A percentile compares a stretch with the other conserved stretches of the same genome.
Evolutionary conservation across 2,797 vertebrate genomes (phyloP).

Genomic region (Falco berigora): DNA sequence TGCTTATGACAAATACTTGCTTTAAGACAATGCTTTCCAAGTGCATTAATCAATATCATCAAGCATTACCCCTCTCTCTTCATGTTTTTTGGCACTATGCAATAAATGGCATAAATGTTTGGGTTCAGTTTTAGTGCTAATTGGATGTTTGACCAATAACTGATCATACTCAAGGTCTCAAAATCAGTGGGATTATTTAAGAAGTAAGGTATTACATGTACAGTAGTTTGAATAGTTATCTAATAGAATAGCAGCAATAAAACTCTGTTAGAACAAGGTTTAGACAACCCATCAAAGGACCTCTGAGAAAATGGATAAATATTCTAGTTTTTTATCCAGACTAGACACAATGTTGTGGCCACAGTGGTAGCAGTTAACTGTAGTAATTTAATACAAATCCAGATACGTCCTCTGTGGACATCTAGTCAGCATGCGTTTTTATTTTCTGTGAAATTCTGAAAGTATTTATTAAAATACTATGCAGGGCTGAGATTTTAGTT

Average conservation of each 20-base stretch:
- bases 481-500: not conserved
- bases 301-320: not conserved
- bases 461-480: not conserved
- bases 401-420: not conserved
- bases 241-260: not conserved
- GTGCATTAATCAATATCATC: not conserved
- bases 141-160: not conserved
- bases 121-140: not conserved
- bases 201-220: not conserved
- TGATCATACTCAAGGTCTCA: not conserved
- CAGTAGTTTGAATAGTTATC: not conserved
- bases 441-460: not conserved
- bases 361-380: not conserved
- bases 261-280: not conserved
- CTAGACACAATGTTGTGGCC: not conserved
- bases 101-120: not conserved
- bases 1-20: not conserved
- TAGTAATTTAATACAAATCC: not conserved
- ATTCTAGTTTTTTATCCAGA: not conserved
- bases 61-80: not conserved
- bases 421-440: not conserved
- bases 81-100: not conserved
- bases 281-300: not conserved
- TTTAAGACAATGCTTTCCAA: not conserved
- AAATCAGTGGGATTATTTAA: not conserved